phyloP scores from a whole-genome alignment of 2,888 invertebrate genomes.

The Protodeltote pygarga region DNA sequence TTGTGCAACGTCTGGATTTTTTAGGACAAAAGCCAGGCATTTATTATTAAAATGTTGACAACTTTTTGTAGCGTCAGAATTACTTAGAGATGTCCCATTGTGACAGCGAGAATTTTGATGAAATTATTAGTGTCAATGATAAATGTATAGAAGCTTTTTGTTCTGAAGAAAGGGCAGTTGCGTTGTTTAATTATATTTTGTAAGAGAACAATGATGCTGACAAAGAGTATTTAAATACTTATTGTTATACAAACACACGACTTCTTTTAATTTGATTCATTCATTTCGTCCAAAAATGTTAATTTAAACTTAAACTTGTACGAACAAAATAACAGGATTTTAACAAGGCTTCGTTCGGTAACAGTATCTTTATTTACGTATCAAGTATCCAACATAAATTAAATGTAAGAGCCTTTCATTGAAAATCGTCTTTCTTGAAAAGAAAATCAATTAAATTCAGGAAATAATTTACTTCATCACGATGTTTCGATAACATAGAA shows the following conservation, averaged over 20 bases:
- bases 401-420: not conserved
- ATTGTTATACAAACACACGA: constrained; percentile 1
- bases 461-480: constrained; percentile 1
- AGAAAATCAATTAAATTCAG: not conserved
- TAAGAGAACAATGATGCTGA: not conserved
- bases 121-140: constrained; percentile 42
- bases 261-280: not conserved
- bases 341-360: too few species aligned
- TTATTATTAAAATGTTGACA: constrained; percentile 78
- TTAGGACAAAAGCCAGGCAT: constrained; percentile 71
- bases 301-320: not conserved
- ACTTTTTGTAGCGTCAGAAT: constrained; percentile 54
- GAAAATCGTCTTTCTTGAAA: not conserved
- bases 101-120: constrained; percentile 42
- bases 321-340: not conserved
- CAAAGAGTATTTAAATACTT: constrained; percentile 1
- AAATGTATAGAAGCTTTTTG: constrained; percentile 1
- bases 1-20: constrained; percentile 68
- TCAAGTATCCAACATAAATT: too few species aligned
- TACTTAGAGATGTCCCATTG: constrained; percentile 37
- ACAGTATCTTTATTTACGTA: too few species aligned
- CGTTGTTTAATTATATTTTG: constrained; percentile 1
- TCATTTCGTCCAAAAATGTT: not conserved
- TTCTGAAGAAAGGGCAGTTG: not conserved
- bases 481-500: constrained; percentile 7